Percentiles rank a stretch among this genome's conserved stretches.
Evolutionary conservation across 2,113 vertebrate genomes (phyloP).

Genomic region (Symphodus melops): DNA sequence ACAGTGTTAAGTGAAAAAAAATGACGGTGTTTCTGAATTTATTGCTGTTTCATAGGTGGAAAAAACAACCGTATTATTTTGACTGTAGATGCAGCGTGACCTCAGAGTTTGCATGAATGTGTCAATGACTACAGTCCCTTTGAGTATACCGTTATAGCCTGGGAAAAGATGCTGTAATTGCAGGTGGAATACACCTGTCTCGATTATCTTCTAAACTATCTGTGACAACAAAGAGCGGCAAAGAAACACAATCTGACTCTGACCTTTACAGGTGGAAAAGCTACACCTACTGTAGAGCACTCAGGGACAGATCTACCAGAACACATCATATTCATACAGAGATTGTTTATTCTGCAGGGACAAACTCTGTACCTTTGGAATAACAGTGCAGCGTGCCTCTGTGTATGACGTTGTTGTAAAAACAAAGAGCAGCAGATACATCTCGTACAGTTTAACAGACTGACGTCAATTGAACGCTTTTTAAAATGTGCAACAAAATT

Average conservation of each 20-base stretch:
- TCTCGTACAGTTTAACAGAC: constrained; percentile 32
- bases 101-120: neutral
- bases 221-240: constrained; percentile 54
- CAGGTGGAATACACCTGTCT: constrained; percentile 47
- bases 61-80: neutral
- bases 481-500: neutral
- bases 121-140: constrained; percentile 4
- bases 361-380: neutral
- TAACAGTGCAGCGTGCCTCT: neutral
- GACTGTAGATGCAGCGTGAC: neutral
- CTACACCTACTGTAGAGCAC: constrained; percentile 40
- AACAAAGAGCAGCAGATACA: constrained; percentile 21
- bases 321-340: neutral
- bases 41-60: neutral
- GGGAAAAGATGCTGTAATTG: constrained; percentile 61
- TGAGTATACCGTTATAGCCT: constrained; percentile 24
- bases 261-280: constrained; percentile 59
- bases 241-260: constrained; percentile 66
- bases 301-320: constrained; percentile 5
- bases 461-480: constrained; percentile 9
- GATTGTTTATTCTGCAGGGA: neutral
- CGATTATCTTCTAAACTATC: constrained; percentile 49
- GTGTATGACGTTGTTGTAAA: constrained; percentile 37
- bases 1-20: neutral
- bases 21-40: neutral